phyloP scores from a whole-genome alignment of 2,888 invertebrate genomes.

The Neoscelio sp. region DNA sequence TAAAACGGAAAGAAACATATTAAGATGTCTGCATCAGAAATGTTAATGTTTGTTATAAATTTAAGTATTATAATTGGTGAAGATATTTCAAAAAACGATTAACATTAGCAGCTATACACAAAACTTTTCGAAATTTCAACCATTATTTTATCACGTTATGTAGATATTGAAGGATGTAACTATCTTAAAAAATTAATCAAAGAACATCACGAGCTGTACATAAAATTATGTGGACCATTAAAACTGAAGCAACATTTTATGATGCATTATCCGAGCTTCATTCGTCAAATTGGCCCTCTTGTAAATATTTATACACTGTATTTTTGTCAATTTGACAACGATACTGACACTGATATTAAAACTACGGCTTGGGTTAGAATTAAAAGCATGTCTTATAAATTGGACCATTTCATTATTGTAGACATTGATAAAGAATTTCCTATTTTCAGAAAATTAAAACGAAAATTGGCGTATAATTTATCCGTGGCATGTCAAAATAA shows the following conservation, averaged over 20 bases:
- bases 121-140: conserved; percentile 19
- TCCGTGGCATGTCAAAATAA: too few species aligned
- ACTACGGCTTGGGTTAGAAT: conserved; percentile 8
- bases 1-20: conserved; percentile 35
- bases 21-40: conserved; percentile 64
- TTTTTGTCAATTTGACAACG: conserved; percentile 24
- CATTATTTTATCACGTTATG: neutral
- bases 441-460: conserved; percentile 7
- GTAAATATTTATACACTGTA: conserved; percentile 1
- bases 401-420: conserved; percentile 6
- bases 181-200: conserved; percentile 3
- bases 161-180: conserved; percentile 26
- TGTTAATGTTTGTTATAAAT: conserved; percentile 46
- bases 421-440: neutral
- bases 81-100: conserved; percentile 34
- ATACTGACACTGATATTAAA: neutral
- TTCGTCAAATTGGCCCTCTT: conserved; percentile 25
- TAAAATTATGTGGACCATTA: conserved; percentile 24
- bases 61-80: conserved; percentile 39
- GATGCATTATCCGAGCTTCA: conserved; percentile 32
- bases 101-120: conserved; percentile 40
- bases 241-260: conserved; percentile 44
- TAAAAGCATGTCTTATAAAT: conserved; percentile 15
- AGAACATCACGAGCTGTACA: conserved; percentile 31
- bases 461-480: too few species aligned